Percentiles rank a stretch among this genome's conserved stretches.
Evolutionary conservation across 2,113 vertebrate species (phyloP).

Genomic region (Macheiramphus alcinus): DNA sequence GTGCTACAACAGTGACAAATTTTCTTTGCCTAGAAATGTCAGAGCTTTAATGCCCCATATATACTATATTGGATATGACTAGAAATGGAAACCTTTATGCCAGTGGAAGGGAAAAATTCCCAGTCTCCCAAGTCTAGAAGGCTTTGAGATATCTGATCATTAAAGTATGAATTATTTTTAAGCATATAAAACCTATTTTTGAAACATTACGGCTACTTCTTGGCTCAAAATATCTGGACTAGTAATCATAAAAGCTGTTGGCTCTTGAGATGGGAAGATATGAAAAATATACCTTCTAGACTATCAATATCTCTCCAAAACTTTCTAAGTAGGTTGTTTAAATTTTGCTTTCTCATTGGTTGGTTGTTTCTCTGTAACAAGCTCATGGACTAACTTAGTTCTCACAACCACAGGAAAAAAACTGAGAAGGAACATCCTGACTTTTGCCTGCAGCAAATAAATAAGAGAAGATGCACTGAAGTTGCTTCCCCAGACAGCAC

Average conservation of each 20-base stretch:
- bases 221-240: not conserved
- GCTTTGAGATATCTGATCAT: not conserved
- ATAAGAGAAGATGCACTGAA: not conserved
- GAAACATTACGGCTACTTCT: not conserved
- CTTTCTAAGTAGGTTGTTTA: not conserved
- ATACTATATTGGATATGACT: not conserved
- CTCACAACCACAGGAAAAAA: not conserved
- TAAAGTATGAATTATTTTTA: constrained; percentile 11
- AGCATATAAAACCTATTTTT: constrained; percentile 10
- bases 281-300: not conserved
- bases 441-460: not conserved
- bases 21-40: constrained; percentile 36
- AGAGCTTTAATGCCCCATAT: constrained; percentile 2
- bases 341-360: not conserved
- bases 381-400: not conserved
- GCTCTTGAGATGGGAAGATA: not conserved
- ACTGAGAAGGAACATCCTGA: not conserved
- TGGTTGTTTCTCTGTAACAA: not conserved
- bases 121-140: not conserved
- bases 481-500: not conserved
- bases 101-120: not conserved
- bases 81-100: constrained; percentile 13
- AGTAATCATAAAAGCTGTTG: not conserved
- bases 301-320: not conserved
- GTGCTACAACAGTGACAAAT: constrained; percentile 9